Conservation (phyloP, 2,797 vertebrate species). For the Paedocypris micromegethes region DNA sequence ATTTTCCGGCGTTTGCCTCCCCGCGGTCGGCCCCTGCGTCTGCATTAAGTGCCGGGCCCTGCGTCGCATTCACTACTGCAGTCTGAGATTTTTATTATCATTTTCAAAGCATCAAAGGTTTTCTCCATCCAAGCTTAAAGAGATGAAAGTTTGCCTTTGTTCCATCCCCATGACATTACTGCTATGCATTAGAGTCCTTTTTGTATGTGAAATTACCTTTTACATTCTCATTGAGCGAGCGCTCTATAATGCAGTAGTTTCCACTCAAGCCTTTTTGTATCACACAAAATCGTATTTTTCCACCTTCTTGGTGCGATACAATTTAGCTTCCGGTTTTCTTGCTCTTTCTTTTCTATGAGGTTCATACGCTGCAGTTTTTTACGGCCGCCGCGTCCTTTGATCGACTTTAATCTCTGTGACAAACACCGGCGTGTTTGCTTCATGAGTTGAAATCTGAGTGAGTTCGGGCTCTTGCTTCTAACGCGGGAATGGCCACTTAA, state of each 20-base stretch:
- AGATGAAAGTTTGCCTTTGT: slow-evolving; percentile 86
- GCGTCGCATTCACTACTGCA: slow-evolving; percentile 72
- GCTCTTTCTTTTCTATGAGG: slow-evolving; percentile 57
- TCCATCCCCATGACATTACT: slow-evolving; percentile 81
- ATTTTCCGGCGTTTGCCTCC: slow-evolving; percentile 55
- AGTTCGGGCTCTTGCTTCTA: slow-evolving; percentile 59
- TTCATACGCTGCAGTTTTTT: slow-evolving; percentile 69
- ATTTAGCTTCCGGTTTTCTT: slow-evolving; percentile 70
- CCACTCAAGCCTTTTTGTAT: slow-evolving; percentile 67
- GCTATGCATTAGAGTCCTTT: slow-evolving; percentile 80
- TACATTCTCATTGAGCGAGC: slow-evolving; percentile 80
- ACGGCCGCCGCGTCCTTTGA: slow-evolving; percentile 69
- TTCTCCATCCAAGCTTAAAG: slow-evolving; percentile 82
- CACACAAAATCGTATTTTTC: slow-evolving; percentile 52
- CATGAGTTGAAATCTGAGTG: slow-evolving; percentile 51
- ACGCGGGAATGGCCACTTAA: slow-evolving; percentile 62
- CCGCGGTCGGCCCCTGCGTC: slow-evolving; percentile 67
- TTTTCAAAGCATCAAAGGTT: slow-evolving; percentile 85
- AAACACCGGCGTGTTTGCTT: slow-evolving; percentile 64
- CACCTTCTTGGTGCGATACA: slow-evolving; percentile 60
- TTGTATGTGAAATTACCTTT: slow-evolving; percentile 87
- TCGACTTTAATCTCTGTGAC: slow-evolving; percentile 68
- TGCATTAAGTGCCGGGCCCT: slow-evolving; percentile 74
- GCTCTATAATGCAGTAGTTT: slow-evolving; percentile 74
- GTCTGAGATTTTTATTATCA: slow-evolving; percentile 83